Evolutionary conservation across 2,888 invertebrate species (phyloP).

Genomic region (Anagyrus pseudococci): DNA sequence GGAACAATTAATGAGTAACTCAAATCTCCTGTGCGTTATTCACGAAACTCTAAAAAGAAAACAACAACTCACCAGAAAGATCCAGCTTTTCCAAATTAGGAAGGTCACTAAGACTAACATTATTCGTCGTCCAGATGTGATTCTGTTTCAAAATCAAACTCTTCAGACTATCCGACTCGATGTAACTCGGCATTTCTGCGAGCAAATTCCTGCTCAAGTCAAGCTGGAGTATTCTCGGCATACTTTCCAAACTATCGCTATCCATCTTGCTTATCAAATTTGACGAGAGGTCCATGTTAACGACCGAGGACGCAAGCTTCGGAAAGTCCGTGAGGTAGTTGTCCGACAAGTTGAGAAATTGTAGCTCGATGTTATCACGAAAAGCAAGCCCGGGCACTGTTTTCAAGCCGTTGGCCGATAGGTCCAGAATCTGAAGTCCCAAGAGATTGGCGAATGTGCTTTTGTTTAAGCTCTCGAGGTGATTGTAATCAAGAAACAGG

Average conservation of each 20-base stretch:
- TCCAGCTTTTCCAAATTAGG: conserved; percentile 69
- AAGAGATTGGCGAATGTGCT: conserved; percentile 70
- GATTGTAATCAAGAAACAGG: conserved; percentile 73
- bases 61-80: conserved; percentile 60
- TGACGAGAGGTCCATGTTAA: conserved; percentile 48
- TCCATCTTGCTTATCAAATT: conserved; percentile 47
- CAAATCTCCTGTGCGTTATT: background rate
- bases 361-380: conserved; percentile 68
- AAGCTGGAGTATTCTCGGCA: conserved; percentile 68
- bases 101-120: conserved; percentile 70
- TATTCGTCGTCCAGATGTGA: conserved; percentile 69
- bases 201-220: conserved; percentile 74
- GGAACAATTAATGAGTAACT: conserved; percentile 4
- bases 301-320: conserved; percentile 41
- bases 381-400: conserved; percentile 68
- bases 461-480: conserved; percentile 67
- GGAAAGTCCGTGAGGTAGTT: conserved; percentile 49
- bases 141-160: conserved; percentile 68
- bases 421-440: conserved; percentile 69
- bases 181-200: conserved; percentile 68
- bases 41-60: background rate
- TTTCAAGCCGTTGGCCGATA: conserved; percentile 75
- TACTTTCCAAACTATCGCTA: conserved; percentile 42
- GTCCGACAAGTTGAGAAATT: conserved; percentile 68
- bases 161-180: conserved; percentile 69